A percentile compares a stretch with the other conserved stretches of the same genome.
These are phyloP conservation scores for Hippopotamyrus pictus DNA, from an alignment of 2,797 vertebrate species.

Conservation along the genomic window DNA sequence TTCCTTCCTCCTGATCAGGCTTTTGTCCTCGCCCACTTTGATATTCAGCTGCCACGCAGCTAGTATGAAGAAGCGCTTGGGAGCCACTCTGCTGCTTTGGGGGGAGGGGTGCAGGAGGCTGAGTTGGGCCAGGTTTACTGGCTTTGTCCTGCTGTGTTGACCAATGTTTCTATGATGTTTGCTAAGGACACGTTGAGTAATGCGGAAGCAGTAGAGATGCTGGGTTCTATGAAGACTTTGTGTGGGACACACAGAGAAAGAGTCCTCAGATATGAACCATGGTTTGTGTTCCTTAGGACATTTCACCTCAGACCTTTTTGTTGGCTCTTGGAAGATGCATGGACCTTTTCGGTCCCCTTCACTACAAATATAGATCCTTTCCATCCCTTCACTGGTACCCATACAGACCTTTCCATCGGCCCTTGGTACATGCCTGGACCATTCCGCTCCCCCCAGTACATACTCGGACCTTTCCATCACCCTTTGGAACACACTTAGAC, in stretches of 20 bases:
- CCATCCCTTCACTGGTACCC: background rate
- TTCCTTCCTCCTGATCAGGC: constrained; percentile 25
- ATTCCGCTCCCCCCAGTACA: background rate
- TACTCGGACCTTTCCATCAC: background rate
- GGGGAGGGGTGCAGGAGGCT: constrained; percentile 53
- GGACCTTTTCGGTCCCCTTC: background rate
- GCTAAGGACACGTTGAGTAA: constrained; percentile 44
- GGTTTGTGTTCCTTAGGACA: background rate
- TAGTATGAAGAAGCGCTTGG: constrained; percentile 71
- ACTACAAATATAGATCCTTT: background rate
- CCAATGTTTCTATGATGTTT: constrained; percentile 50
- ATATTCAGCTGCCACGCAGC: constrained; percentile 72
- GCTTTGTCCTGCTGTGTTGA: background rate
- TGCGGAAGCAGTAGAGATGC: constrained; percentile 42
- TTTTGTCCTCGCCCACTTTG: constrained; percentile 71
- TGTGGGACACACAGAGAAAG: background rate
- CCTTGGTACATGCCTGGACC: background rate
- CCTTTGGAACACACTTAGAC: background rate
- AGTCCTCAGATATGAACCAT: background rate
- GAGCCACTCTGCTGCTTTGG: constrained; percentile 65
- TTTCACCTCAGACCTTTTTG: background rate
- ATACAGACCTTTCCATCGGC: background rate
- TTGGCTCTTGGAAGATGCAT: background rate
- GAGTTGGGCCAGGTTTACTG: constrained; percentile 42
- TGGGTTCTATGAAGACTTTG: background rate